Evolutionary conservation across 1,140 invertebrate species (phyloP), one percentile per base, ranked within the genome.

Genomic region (Meloidogyne hapla): DNA sequence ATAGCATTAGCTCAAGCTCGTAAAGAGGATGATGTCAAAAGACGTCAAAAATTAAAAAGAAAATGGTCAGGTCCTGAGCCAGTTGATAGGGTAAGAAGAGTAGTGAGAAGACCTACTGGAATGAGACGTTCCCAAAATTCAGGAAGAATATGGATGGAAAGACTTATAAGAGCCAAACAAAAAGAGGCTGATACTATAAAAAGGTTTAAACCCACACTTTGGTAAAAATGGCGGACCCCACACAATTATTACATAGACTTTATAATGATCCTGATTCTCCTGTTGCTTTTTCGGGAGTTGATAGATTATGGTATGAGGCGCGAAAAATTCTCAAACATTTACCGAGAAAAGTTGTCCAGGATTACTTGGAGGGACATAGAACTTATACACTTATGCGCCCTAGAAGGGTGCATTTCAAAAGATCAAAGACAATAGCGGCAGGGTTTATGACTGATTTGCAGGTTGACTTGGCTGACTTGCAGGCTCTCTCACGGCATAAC

Each of bases 361-460:
- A 68, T 13, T 68, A 68, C 3, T 68, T 68, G 66, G 66, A 68
- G 21, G 66, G 66, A 0, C 66, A 68, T 33, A 33, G 66, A 0
- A 68, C 66, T 0, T 68, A 68, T 25, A 68, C 66, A 0, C 66
- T 68, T 33, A 33, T 68, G 33, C 66, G 66, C n/a, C 66, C 66
- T 1, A 33, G n/a, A 23, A n/a, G 66, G 2, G 23, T 69, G 10
- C 48, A 66, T 23, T 73, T 62, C 33, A 23, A 2, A 9, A n/a
- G 70, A n/a, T 13, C 26, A 12, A 73, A 38, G 33, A 66, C 63
- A 21, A 33, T 81, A 6, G 61, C 77, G 18, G 10, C 77, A 21
- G 78, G 78, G 13, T 81, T 75, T n/a, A 21, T 77, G 69, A 72
- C 69, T n/a, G 69, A 72, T 25, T 10, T 45, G 10, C 69, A 72